Base-by-base conservation (phyloP, 2,113 vertebrate species). In the Atrichornis clamosus region DNA sequence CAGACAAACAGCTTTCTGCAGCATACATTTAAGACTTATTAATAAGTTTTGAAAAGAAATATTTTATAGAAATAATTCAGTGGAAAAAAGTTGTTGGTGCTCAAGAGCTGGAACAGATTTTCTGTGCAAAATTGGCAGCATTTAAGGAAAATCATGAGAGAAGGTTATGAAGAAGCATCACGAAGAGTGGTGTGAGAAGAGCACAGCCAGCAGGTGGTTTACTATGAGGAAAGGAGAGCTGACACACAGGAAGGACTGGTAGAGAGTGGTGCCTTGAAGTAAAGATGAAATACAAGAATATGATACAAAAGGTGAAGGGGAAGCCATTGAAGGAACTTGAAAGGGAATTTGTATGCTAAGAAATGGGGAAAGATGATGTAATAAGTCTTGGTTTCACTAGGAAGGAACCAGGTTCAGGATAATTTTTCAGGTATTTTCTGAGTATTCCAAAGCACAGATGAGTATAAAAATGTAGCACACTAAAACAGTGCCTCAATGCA, bases 321-420 rank as follows among this genome's bases (percentile, higher is more conserved):
- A 96, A 95, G 24, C 28, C 35, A 72, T 20, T 96, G 87, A 94
- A 87, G 87, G 53, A 87, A 87, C n/a, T 83, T 84, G 39, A 95
- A 87, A 77, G 52, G 56, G 46, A 91, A 80, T 83, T 53, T 53
- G 15, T 94, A 44, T 77, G 55, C 18, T 62, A 78, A 91, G 67
- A 82, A 87, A 50, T 50, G 21, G 44, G 50, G 35, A 73, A 91
- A 74, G 67, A 49, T 81, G 74, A 76, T 73, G 58, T 93, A 89
- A 91, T 79, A 69, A 2, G 10, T 87, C 80, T 72, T 79, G 70
- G 65, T 75, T 91, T 84, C 20, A 53, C 46, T 53, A 80, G 62
- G 23, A 84, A 75, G 64, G 73, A 82, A 89, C 68, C 44, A 85
- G 65, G 53, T 37, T 64, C 7, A 44, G 81, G 46, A n/a, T 73